A percentile compares a stretch with the other conserved stretches of the same genome.
phyloP scores from a whole-genome alignment of 53 echinoderm and acorn worm species.

The Apostichopus leukothele region DNA sequence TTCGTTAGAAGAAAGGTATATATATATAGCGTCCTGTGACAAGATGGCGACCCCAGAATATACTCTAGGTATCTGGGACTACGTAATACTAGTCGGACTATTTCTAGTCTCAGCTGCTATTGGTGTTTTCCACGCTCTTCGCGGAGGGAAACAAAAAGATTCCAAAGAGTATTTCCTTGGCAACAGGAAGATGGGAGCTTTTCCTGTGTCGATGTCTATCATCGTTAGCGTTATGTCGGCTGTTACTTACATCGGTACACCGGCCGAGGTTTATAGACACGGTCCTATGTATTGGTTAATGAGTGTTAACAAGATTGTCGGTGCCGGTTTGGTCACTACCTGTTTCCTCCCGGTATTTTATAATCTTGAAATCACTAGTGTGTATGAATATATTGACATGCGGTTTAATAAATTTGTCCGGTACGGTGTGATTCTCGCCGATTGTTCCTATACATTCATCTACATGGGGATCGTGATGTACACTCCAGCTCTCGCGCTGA shows the following conservation, averaged over 20 bases:
- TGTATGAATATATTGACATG: constrained; percentile 14
- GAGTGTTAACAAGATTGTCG: too few species aligned
- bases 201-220: constrained; percentile 1
- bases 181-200: not conserved
- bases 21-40: too few species aligned
- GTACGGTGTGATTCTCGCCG: not conserved
- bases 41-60: too few species aligned
- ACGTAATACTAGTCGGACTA: not conserved
- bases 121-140: not conserved
- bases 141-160: too few species aligned
- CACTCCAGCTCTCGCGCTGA: not conserved
- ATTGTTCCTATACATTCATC: not conserved
- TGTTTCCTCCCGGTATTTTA: not conserved
- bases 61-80: not conserved
- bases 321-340: not conserved
- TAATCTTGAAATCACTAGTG: not conserved
- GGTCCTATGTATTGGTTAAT: not conserved
- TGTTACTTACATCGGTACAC: constrained; percentile 1
- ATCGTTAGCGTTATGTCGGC: not conserved
- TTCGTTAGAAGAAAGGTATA: too few species aligned
- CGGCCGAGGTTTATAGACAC: not conserved
- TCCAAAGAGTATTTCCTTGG: not conserved
- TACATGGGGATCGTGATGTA: constrained; percentile 12
- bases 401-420: not conserved
- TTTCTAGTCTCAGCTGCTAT: not conserved